phyloP scores from a whole-genome alignment of 2,113 vertebrate species.

The Podarcis cretensis region DNA sequence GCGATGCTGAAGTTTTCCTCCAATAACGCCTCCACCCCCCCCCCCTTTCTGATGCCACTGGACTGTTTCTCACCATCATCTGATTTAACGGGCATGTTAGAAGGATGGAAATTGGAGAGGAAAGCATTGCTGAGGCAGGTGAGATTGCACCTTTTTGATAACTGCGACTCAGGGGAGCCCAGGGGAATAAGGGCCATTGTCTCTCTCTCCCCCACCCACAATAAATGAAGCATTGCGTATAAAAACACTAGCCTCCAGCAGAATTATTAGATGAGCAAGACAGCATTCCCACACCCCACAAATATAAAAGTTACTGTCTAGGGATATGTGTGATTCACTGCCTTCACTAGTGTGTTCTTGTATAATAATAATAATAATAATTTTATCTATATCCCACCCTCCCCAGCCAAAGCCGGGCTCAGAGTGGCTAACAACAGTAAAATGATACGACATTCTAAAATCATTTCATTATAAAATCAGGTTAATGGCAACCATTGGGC shows the following conservation, averaged over 20 bases:
- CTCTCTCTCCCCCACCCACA: background rate
- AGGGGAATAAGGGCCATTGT: background rate
- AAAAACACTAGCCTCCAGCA: background rate
- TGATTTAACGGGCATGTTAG: slow-evolving; percentile 35
- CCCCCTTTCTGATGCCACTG: slow-evolving; percentile 26
- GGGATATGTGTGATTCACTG: background rate
- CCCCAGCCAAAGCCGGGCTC: too few relatives aligned
- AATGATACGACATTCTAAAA: too few relatives aligned
- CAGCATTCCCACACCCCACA: background rate
- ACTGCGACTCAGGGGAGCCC: background rate
- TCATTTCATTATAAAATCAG: too few relatives aligned
- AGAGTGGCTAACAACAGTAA: too few relatives aligned
- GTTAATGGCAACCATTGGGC: too few relatives aligned
- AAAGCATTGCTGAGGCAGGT: background rate
- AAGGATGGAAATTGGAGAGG: slow-evolving; percentile 49
- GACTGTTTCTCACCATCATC: slow-evolving; percentile 57
- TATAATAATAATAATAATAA: too few relatives aligned
- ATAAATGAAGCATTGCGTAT: background rate
- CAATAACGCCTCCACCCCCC: background rate
- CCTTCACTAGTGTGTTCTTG: too few relatives aligned
- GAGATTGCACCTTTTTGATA: slow-evolving; percentile 62
- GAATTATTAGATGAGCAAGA: background rate
- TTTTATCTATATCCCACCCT: too few relatives aligned
- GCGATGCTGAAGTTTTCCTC: slow-evolving; percentile 50
- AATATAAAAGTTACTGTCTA: background rate